Percentiles rank a stretch among this genome's conserved stretches.
Conservation (phyloP, 2,797 vertebrate species). For the Ctenochaetus hawaiiensis region DNA sequence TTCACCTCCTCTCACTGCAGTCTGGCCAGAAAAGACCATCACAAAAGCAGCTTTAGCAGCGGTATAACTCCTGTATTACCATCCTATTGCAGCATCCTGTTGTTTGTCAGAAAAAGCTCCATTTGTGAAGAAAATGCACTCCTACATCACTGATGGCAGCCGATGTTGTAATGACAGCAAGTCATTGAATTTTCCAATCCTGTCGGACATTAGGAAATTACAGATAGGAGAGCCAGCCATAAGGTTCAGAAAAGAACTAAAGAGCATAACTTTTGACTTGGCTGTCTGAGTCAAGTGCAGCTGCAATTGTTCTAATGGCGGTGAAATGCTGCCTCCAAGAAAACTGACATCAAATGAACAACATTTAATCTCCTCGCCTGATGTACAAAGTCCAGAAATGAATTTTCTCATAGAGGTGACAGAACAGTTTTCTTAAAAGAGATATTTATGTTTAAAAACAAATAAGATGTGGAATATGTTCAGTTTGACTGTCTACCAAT, state of each 20-base stretch:
- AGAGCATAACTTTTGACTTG: constrained; percentile 50
- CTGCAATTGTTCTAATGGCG: constrained; percentile 43
- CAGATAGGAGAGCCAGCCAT: constrained; percentile 32
- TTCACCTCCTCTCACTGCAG: constrained; percentile 28
- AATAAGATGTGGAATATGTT: background rate
- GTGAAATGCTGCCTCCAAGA: constrained; percentile 41
- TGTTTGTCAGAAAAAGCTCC: background rate
- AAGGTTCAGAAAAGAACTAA: constrained; percentile 30
- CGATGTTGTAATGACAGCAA: constrained; percentile 36
- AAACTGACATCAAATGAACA: constrained; percentile 51
- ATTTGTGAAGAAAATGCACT: constrained; percentile 15
- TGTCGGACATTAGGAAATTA: constrained; percentile 37
- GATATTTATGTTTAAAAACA: background rate
- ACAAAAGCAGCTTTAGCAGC: constrained; percentile 26
- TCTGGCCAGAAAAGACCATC: background rate
- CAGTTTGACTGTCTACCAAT: background rate
- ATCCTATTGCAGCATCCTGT: constrained; percentile 25
- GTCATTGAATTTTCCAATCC: constrained; percentile 47
- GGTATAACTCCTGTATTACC: constrained; percentile 10
- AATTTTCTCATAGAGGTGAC: background rate
- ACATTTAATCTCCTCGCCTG: constrained; percentile 5
- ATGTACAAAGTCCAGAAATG: constrained; percentile 12
- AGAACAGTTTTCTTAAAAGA: background rate
- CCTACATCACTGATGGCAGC: constrained; percentile 35
- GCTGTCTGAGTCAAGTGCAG: constrained; percentile 40